Evolutionary conservation across 2,888 invertebrate species (phyloP).

Genomic region (Tinea trinotella): DNA sequence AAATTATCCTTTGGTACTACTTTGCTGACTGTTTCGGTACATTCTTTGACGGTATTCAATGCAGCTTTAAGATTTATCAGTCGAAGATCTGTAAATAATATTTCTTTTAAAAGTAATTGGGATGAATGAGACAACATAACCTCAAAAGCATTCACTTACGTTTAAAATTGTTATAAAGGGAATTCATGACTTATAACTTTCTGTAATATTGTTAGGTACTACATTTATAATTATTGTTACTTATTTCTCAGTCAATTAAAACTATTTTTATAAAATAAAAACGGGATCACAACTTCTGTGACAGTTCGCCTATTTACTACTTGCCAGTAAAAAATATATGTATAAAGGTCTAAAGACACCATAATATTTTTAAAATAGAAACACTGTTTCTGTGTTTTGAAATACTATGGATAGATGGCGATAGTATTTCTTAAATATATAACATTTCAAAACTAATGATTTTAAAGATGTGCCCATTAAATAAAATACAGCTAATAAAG

Average conservation of each 20-base stretch:
- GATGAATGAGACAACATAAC: slow-evolving; percentile 22
- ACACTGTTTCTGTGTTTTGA: background rate
- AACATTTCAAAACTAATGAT: no score
- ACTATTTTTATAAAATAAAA: background rate
- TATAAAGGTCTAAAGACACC: background rate
- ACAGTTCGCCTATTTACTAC: background rate
- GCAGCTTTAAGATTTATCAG: slow-evolving; percentile 46
- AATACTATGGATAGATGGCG: no score
- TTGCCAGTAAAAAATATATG: background rate
- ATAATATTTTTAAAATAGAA: background rate
- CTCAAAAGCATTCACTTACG: slow-evolving; percentile 36
- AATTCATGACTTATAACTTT: slow-evolving; percentile 36
- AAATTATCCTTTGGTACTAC: slow-evolving; percentile 28
- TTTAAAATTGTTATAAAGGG: slow-evolving; percentile 49
- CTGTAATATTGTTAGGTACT: background rate
- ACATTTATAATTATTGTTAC: background rate
- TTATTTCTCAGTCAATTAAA: background rate
- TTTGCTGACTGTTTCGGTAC: slow-evolving; percentile 29
- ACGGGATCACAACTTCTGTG: background rate
- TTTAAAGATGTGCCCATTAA: no score
- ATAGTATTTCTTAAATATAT: no score
- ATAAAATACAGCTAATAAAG: no score
- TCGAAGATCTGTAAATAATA: slow-evolving; percentile 46
- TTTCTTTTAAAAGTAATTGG: slow-evolving; percentile 17
- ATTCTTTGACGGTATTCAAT: slow-evolving; percentile 43